Conservation (phyloP, 64 coral and sea anemone species). For the Montipora capricornis region DNA sequence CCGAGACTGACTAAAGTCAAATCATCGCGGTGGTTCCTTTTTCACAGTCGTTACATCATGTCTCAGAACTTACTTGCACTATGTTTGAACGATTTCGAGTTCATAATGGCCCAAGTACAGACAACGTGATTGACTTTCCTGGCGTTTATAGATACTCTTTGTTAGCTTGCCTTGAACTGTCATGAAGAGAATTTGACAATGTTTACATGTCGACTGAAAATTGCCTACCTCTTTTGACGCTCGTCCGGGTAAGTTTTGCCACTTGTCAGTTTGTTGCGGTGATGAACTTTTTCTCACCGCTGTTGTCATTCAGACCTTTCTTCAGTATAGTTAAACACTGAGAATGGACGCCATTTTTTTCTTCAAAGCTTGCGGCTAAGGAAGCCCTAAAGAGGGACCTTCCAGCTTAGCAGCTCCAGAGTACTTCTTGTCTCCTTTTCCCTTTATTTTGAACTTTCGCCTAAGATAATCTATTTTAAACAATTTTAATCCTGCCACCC, state of each 20-base stretch:
- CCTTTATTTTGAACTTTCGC: neutral
- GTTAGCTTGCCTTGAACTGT: neutral
- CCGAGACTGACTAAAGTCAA: neutral
- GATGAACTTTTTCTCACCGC: too few relatives aligned
- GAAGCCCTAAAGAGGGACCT: too few relatives aligned
- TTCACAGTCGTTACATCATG: neutral
- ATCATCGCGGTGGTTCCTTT: neutral
- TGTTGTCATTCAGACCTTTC: too few relatives aligned
- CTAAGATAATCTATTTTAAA: neutral
- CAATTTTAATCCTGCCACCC: too few relatives aligned
- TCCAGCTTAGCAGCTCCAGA: neutral
- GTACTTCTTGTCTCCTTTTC: neutral
- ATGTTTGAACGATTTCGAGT: constrained; percentile 1
- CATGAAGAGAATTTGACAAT: neutral
- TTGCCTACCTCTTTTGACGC: neutral
- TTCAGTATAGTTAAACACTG: neutral
- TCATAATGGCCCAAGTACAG: neutral
- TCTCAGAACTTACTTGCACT: neutral
- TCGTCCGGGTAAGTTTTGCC: too few relatives aligned
- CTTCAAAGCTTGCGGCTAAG: neutral
- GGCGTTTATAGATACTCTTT: neutral
- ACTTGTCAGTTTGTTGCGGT: too few relatives aligned
- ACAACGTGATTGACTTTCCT: constrained; percentile 15
- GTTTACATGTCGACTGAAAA: neutral
- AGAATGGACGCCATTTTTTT: neutral